Conservation (phyloP, 1,140 invertebrate species). For the Drosophila albomicans region DNA sequence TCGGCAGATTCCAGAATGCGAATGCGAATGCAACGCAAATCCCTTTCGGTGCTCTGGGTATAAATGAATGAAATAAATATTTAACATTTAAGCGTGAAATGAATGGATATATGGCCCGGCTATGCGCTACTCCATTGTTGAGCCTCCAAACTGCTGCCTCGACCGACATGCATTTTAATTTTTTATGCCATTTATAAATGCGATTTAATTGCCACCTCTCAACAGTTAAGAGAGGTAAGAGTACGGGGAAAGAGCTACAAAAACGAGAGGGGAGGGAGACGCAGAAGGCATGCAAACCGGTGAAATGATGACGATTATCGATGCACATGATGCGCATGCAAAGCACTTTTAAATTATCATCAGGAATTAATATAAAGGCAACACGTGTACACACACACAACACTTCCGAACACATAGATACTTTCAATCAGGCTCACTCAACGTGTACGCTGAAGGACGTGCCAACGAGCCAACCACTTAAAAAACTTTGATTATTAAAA, state of each 20-base stretch:
- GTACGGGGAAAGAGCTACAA: not conserved
- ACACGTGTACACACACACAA: slow-evolving; percentile 12
- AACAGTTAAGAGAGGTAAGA: not conserved
- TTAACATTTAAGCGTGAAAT: slow-evolving; percentile 11
- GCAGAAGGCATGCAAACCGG: slow-evolving; percentile 9
- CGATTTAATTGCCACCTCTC: slow-evolving; percentile 68
- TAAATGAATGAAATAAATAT: slow-evolving; percentile 24
- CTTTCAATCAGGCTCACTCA: slow-evolving; percentile 23
- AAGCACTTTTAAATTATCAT: slow-evolving; percentile 81
- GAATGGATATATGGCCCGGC: not conserved
- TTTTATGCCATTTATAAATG: slow-evolving; percentile 72
- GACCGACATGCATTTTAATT: slow-evolving; percentile 55
- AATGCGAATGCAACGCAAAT: not conserved
- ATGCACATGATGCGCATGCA: slow-evolving; percentile 75
- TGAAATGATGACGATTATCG: slow-evolving; percentile 70
- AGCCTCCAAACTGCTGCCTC: slow-evolving; percentile 27
- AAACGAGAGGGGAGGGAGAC: not conserved
- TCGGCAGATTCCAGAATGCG: not conserved
- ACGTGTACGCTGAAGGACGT: slow-evolving; percentile 43
- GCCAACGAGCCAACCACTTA: slow-evolving; percentile 53
- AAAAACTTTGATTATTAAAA: slow-evolving; percentile 78
- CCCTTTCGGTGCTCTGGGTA: not conserved
- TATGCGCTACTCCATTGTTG: not conserved
- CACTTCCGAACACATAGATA: slow-evolving; percentile 17
- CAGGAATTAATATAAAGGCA: slow-evolving; percentile 67